Percentiles rank a stretch among this genome's conserved stretches.
phyloP scores from a whole-genome alignment of 2,888 invertebrate species.

The Pachliopta kotzebuea region DNA sequence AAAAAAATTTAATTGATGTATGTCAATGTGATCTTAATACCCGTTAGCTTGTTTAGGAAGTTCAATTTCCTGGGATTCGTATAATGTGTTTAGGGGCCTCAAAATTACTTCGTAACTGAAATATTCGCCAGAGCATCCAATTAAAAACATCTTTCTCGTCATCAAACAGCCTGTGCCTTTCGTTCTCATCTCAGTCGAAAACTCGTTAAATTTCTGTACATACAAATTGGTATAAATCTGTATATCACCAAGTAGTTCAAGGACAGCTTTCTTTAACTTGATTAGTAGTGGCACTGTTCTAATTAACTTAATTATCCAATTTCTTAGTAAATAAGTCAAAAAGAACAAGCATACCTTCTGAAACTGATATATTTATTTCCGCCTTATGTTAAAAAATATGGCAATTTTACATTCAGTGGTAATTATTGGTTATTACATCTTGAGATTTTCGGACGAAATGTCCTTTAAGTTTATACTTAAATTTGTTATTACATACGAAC shows the following conservation, averaged over 20 bases:
- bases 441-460: not conserved
- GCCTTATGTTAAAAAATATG: not conserved
- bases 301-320: constrained; percentile 21
- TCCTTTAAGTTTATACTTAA: not conserved
- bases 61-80: not conserved
- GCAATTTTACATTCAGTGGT: too few relatives aligned
- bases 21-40: not conserved
- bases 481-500: not conserved
- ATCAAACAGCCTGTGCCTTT: constrained; percentile 14
- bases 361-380: constrained; percentile 14
- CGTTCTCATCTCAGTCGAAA: not conserved
- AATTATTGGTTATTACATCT: not conserved
- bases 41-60: not conserved
- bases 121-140: constrained; percentile 10
- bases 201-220: constrained; percentile 6
- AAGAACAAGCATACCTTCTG: not conserved
- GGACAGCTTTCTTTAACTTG: constrained; percentile 15
- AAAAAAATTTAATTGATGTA: not conserved
- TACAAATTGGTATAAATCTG: constrained; percentile 2
- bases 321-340: constrained; percentile 7
- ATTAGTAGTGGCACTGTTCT: constrained; percentile 15
- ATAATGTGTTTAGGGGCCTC: constrained; percentile 10
- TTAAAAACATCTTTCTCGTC: constrained; percentile 16
- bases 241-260: constrained; percentile 8
- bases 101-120: constrained; percentile 24